Conservation (phyloP, 2,113 vertebrate species). For the Empidonax traillii region DNA sequence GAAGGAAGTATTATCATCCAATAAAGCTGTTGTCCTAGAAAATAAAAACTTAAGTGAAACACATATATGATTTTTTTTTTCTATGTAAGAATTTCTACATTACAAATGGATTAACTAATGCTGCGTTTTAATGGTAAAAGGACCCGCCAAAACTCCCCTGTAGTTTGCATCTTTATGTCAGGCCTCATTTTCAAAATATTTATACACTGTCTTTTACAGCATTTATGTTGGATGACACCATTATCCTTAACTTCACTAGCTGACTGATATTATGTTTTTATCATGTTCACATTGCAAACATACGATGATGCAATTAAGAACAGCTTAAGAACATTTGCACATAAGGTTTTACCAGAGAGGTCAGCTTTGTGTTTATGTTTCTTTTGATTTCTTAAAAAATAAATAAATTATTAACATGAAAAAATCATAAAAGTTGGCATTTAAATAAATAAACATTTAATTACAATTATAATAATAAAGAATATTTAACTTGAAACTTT, state of each 20-base stretch:
- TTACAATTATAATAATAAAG: neutral
- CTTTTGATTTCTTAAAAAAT: neutral
- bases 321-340: neutral
- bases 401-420: neutral
- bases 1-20: neutral
- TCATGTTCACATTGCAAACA: neutral
- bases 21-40: neutral
- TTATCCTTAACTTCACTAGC: neutral
- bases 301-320: neutral
- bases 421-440: neutral
- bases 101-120: neutral
- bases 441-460: neutral
- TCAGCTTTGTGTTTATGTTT: neutral
- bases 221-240: neutral
- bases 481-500: neutral
- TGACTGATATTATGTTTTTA: neutral
- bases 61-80: neutral
- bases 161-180: neutral
- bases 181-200: neutral
- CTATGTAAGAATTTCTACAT: neutral
- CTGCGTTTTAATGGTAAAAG: neutral
- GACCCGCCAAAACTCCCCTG: neutral
- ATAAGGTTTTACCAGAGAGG: neutral
- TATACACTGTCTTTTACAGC: neutral
- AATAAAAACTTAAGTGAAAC: neutral